phyloP scores from a whole-genome alignment of 2,888 invertebrate genomes.

The Punctoribates punctum region DNA sequence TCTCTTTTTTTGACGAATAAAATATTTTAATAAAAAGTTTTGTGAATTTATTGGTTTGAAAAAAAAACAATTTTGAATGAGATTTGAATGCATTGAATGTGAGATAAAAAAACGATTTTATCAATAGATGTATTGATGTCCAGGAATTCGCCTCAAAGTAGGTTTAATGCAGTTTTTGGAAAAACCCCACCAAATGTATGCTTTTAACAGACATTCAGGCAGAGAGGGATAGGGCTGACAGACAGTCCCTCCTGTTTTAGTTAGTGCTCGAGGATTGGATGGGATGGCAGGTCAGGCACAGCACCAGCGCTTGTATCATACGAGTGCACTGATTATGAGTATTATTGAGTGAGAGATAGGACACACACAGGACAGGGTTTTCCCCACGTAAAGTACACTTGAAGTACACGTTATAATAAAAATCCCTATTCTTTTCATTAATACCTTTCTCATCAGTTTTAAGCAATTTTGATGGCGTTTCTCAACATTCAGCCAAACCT shows the following conservation, averaged over 20 bases:
- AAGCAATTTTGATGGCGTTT: too few relatives aligned
- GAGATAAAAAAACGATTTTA: too few relatives aligned
- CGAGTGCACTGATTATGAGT: too few relatives aligned
- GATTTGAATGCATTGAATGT: neutral
- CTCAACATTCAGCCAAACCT: too few relatives aligned
- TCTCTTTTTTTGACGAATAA: too few relatives aligned
- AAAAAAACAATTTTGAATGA: neutral
- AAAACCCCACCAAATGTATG: neutral
- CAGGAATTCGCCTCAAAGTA: neutral
- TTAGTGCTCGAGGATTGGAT: neutral
- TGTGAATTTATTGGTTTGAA: too few relatives aligned
- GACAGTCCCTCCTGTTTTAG: neutral
- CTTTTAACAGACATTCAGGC: neutral
- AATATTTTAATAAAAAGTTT: too few relatives aligned
- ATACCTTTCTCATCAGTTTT: neutral
- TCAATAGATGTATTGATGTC: too few relatives aligned
- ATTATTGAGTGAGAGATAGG: too few relatives aligned
- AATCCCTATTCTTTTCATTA: neutral
- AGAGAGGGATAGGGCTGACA: neutral
- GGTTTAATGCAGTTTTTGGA: neutral
- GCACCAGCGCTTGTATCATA: too few relatives aligned
- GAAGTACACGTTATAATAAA: neutral
- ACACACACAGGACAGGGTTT: too few relatives aligned
- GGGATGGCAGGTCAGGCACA: neutral
- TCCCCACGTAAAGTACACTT: conserved; percentile 5